Percentiles rank a stretch among this genome's conserved stretches.
These are phyloP conservation scores for Nannospalax galili DNA, from an alignment of 2,113 vertebrate species.

Conservation along the genomic window DNA sequence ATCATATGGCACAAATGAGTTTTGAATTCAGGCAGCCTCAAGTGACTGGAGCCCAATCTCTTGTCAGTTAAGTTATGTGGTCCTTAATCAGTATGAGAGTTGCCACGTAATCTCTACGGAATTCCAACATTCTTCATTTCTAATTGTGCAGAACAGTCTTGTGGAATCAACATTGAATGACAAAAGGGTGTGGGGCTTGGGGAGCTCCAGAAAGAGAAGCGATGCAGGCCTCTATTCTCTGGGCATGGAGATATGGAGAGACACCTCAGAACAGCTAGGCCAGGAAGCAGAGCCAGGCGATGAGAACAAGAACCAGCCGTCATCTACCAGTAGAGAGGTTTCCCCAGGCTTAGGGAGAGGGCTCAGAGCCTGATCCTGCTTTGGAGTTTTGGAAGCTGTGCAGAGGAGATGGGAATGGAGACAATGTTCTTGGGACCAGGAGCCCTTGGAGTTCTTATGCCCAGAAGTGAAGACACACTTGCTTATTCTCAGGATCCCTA, in stretches of 20 bases:
- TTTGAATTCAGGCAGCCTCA: neutral
- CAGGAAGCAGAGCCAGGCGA: too few relatives aligned
- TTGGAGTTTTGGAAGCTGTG: neutral
- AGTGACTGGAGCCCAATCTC: neutral
- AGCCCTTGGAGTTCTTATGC: neutral
- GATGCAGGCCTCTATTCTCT: too few relatives aligned
- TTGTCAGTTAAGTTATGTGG: neutral
- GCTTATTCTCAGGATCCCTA: neutral
- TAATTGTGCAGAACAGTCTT: too few relatives aligned
- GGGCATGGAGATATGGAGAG: too few relatives aligned
- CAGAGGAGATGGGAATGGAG: rapidly evolving
- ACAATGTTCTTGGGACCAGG: neutral
- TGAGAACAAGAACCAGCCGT: too few relatives aligned
- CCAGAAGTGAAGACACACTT: too few relatives aligned
- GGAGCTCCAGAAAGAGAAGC: neutral
- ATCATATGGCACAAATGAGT: neutral
- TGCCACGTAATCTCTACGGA: neutral
- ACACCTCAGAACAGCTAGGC: too few relatives aligned
- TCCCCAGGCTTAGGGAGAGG: neutral
- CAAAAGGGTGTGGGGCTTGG: rapidly evolving
- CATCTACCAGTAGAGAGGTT: neutral
- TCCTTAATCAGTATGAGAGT: neutral
- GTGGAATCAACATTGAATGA: too few relatives aligned
- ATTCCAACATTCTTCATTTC: neutral
- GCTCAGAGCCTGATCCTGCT: neutral